These are phyloP conservation scores for Artemia franciscana DNA, from an alignment of 1,140 invertebrate species.

Conservation along the genomic window DNA sequence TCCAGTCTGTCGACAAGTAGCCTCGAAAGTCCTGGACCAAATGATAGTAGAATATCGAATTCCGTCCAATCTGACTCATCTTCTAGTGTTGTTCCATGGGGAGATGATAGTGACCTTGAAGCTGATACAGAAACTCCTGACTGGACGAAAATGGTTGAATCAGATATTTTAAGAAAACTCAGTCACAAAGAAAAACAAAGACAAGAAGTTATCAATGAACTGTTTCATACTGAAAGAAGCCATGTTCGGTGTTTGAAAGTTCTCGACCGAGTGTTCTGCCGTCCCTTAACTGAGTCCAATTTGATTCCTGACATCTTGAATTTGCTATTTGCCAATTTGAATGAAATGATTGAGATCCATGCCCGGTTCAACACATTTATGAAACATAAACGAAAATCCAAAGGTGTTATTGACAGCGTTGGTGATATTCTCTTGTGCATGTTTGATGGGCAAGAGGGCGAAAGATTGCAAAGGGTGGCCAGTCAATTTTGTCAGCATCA, in stretches of 20 bases:
- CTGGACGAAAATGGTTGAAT: slow-evolving; percentile 56
- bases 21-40: slow-evolving; percentile 31
- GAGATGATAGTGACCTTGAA: slow-evolving; percentile 46
- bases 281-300: slow-evolving; percentile 42
- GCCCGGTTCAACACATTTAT: slow-evolving; percentile 44
- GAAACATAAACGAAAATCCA: slow-evolving; percentile 39
- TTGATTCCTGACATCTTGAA: slow-evolving; percentile 50
- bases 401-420: slow-evolving; percentile 45
- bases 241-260: slow-evolving; percentile 86
- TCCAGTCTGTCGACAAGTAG: slow-evolving; percentile 29
- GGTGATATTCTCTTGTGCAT: slow-evolving; percentile 50
- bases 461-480: slow-evolving; percentile 43
- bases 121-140: slow-evolving; percentile 49
- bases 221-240: slow-evolving; percentile 85
- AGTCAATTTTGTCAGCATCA: slow-evolving; percentile 80
- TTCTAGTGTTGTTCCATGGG: slow-evolving; percentile 20
- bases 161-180: slow-evolving; percentile 43
- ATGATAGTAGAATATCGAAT: slow-evolving; percentile 8
- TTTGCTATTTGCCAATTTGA: slow-evolving; percentile 72
- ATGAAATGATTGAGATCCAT: slow-evolving; percentile 54
- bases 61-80: slow-evolving; percentile 11
- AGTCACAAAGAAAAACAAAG: slow-evolving; percentile 61
- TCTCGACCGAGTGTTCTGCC: slow-evolving; percentile 68
- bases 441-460: slow-evolving; percentile 44
- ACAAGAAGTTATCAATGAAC: slow-evolving; percentile 92